phyloP scores from a whole-genome alignment of 2,113 vertebrate species.

The Osmerus mordax region DNA sequence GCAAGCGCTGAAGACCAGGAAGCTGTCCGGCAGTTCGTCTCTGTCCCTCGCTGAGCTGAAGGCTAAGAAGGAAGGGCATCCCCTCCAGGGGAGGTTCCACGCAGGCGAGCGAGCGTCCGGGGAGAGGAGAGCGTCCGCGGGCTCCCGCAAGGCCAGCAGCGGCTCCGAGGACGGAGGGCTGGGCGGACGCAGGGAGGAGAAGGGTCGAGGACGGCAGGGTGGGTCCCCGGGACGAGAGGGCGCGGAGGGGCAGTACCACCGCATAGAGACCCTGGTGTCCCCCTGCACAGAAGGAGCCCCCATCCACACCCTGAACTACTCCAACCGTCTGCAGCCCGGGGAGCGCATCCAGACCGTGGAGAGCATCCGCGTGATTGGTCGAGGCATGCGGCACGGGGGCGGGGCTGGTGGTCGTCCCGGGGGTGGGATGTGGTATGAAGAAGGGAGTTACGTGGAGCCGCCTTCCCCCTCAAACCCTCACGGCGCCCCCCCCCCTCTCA shows the following conservation, averaged over 20 bases:
- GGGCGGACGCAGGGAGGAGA: conserved; percentile 49
- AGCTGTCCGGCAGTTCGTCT: conserved; percentile 62
- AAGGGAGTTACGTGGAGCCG: conserved; percentile 68
- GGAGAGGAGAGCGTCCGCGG: conserved; percentile 50
- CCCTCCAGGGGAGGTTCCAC: conserved; percentile 34
- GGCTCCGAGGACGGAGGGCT: conserved; percentile 55
- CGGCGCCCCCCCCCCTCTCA: conserved; percentile 61
- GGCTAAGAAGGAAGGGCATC: conserved; percentile 53
- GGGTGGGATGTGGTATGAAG: conserved; percentile 70
- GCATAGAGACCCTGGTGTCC: conserved; percentile 91
- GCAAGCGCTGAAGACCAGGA: conserved; percentile 70
- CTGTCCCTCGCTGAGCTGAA: conserved; percentile 67
- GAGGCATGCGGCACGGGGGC: conserved; percentile 77
- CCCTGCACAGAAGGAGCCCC: conserved; percentile 86
- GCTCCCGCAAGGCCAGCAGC: conserved; percentile 55
- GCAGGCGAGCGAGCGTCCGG: conserved; percentile 43
- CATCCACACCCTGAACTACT: conserved; percentile 84
- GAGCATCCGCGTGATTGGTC: conserved; percentile 85
- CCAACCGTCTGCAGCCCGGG: conserved; percentile 77
- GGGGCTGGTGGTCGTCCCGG: conserved; percentile 54
- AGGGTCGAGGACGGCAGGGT: conserved; percentile 27
- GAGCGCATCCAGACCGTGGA: conserved; percentile 96
- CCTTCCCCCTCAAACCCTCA: conserved; percentile 34
- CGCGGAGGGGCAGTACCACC: conserved; percentile 80
- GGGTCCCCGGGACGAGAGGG: conserved; percentile 25